These are phyloP conservation scores for Pygmarrhopalites habei DNA, from an alignment of 1,140 invertebrate genomes.

Conservation along the genomic window DNA sequence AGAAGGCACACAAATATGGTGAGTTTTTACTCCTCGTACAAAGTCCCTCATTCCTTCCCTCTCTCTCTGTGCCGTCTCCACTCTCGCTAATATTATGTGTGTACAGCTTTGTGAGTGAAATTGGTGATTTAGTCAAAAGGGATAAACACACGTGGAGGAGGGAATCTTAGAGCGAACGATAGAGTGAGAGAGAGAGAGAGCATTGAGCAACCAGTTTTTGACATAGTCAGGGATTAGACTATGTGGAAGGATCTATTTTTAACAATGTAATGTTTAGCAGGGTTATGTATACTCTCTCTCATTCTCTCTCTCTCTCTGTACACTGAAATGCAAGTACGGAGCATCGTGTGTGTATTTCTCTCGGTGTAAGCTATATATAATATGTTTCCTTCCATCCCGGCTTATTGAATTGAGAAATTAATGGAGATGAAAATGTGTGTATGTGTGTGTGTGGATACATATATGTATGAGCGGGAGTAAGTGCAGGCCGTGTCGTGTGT, in stretches of 20 bases:
- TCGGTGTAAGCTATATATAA: not conserved
- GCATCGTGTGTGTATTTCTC: too few species aligned
- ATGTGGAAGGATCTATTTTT: constrained; percentile 31
- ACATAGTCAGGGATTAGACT: constrained; percentile 29
- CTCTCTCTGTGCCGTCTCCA: too few species aligned
- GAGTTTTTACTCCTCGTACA: too few species aligned
- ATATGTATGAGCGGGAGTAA: not conserved
- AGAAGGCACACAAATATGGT: too few species aligned
- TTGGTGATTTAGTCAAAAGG: constrained; percentile 20
- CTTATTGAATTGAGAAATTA: constrained; percentile 40
- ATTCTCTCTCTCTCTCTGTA: too few species aligned
- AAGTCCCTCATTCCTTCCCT: too few species aligned
- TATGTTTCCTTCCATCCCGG: constrained; percentile 17
- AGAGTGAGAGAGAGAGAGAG: constrained; percentile 2
- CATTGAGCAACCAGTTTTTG: constrained; percentile 20
- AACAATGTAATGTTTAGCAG: constrained; percentile 20
- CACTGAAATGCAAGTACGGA: constrained; percentile 3
- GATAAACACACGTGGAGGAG: constrained; percentile 23
- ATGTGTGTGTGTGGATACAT: not conserved
- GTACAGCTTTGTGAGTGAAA: constrained; percentile 13
- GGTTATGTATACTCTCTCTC: too few species aligned
- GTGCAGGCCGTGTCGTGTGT: too few species aligned
- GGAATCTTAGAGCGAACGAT: too few species aligned
- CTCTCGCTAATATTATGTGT: too few species aligned
- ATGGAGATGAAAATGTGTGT: constrained; percentile 15